These are phyloP conservation scores for Luehdorfia chinensis DNA, from an alignment of 1,140 invertebrate genomes.

Conservation along the genomic window DNA sequence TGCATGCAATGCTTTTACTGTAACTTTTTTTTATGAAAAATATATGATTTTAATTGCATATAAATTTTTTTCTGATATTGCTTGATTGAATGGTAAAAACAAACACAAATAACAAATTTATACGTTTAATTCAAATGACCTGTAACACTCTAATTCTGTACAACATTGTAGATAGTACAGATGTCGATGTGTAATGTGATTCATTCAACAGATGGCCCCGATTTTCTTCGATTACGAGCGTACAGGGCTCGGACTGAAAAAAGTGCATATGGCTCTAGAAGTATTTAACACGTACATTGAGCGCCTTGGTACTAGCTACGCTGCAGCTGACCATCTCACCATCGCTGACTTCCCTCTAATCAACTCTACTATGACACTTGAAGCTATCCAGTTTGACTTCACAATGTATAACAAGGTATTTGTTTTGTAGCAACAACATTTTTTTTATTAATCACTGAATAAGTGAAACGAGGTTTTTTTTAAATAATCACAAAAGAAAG, in stretches of 20 bases:
- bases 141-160: too few relatives aligned
- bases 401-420: slow-evolving; percentile 74
- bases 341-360: slow-evolving; percentile 86
- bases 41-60: too few relatives aligned
- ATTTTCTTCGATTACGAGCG: slow-evolving; percentile 85
- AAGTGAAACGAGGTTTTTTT: slow-evolving; percentile 3
- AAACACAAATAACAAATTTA: too few relatives aligned
- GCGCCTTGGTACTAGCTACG: slow-evolving; percentile 79
- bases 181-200: too few relatives aligned
- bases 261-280: slow-evolving; percentile 80
- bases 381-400: slow-evolving; percentile 83
- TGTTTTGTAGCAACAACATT: too few relatives aligned
- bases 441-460: too few relatives aligned
- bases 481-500: not conserved
- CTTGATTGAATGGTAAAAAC: too few relatives aligned
- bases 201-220: slow-evolving; percentile 80
- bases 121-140: too few relatives aligned
- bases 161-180: too few relatives aligned
- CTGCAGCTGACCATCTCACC: slow-evolving; percentile 82
- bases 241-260: slow-evolving; percentile 81
- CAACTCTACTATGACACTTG: slow-evolving; percentile 83
- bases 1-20: too few relatives aligned
- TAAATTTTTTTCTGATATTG: too few relatives aligned
- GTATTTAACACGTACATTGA: slow-evolving; percentile 83
- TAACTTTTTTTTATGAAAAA: too few relatives aligned